Percentiles rank a stretch among this genome's conserved stretches.
Conservation (phyloP, 1,140 invertebrate genomes). For the Zaprionus lachaisei region DNA sequence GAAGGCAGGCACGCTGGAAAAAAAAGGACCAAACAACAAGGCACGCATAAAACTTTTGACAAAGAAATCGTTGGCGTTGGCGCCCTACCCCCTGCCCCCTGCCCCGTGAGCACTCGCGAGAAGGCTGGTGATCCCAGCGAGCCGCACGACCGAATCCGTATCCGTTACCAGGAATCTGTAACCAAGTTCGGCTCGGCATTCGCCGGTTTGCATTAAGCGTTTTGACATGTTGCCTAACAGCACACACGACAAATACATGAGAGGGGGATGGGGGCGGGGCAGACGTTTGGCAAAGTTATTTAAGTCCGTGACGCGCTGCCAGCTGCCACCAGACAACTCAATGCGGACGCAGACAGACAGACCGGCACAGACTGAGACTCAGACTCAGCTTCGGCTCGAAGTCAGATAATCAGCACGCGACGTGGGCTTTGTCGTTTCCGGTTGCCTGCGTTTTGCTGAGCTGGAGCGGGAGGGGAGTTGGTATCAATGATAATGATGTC, state of each 20-base stretch:
- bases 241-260: conserved; percentile 37
- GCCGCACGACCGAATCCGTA: conserved; percentile 71
- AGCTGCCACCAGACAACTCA: conserved; percentile 21
- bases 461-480: conserved; percentile 1
- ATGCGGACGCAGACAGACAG: not conserved
- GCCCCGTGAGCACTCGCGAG: not conserved
- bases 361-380: not conserved
- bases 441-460: conserved; percentile 22
- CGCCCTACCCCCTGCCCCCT: conserved; percentile 6
- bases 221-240: conserved; percentile 75
- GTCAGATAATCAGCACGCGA: conserved; percentile 62
- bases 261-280: not conserved
- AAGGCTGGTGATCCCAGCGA: conserved; percentile 63
- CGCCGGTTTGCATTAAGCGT: conserved; percentile 69
- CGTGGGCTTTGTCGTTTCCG: conserved; percentile 46
- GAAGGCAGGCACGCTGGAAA: conserved; percentile 13
- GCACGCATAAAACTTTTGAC: conserved; percentile 81
- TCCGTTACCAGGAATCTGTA: conserved; percentile 48
- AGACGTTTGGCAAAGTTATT: conserved; percentile 56
- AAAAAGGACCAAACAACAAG: conserved; percentile 68
- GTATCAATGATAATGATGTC: conserved; percentile 73
- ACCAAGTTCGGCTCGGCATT: conserved; percentile 43
- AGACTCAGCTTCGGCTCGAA: not conserved
- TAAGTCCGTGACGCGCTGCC: conserved; percentile 47
- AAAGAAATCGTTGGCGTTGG: conserved; percentile 56